Conservation (phyloP, 2,888 invertebrate genomes). For the Therioaphis trifolii region DNA sequence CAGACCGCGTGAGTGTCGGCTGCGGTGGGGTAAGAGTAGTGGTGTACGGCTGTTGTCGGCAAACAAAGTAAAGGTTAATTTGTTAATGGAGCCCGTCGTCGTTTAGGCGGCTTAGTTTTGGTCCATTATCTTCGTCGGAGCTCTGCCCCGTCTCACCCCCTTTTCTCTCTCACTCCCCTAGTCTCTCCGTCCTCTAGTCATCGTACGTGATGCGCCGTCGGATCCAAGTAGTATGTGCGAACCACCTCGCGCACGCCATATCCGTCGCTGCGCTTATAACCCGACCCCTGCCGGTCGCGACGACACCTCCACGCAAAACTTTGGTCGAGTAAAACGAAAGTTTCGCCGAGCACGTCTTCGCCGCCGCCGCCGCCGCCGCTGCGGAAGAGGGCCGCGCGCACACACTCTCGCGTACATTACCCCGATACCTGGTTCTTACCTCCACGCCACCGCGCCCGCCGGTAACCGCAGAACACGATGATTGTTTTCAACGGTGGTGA, state of each 20-base stretch:
- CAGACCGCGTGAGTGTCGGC: neutral
- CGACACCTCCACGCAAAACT: constrained; percentile 29
- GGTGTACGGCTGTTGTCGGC: neutral
- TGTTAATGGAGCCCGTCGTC: constrained; percentile 56
- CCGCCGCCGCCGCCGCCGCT: neutral
- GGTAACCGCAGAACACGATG: no score
- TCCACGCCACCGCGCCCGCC: neutral
- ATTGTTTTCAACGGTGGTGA: no score
- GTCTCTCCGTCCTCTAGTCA: no score
- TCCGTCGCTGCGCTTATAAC: neutral
- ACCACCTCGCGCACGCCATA: neutral
- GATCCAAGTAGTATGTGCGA: no score
- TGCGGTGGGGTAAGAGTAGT: no score
- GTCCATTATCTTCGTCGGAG: constrained; percentile 50
- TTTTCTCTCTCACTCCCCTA: no score
- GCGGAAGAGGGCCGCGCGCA: neutral
- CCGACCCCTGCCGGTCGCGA: neutral
- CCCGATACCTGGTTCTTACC: neutral
- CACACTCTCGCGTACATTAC: neutral
- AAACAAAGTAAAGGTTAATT: constrained; percentile 61
- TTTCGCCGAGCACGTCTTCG: no score
- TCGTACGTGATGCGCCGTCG: no score
- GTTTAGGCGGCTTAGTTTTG: constrained; percentile 58
- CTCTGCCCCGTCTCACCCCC: no score
- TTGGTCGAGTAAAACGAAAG: no score